Percentiles rank a stretch among this genome's conserved stretches.
These are phyloP conservation scores for Epistrophella euchroma DNA, from an alignment of 2,888 invertebrate species.

Conservation along the genomic window DNA sequence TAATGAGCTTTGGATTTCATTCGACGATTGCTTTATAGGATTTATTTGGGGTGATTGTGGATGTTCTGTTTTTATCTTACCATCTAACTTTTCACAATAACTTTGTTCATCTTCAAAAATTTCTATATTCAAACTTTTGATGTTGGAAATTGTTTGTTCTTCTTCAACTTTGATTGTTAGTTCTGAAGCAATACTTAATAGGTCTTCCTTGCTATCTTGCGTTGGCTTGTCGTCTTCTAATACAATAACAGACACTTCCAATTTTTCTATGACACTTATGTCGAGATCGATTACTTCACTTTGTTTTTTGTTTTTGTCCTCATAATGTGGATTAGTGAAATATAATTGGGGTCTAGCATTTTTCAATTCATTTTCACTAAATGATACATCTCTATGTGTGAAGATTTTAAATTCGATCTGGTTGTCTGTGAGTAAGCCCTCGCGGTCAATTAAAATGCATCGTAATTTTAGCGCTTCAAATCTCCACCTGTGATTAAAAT, in stretches of 20 bases:
- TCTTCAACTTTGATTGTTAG: neutral
- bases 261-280: neutral
- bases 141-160: neutral
- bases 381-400: conserved; percentile 79
- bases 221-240: conserved; percentile 14
- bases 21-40: conserved; percentile 4
- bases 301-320: neutral
- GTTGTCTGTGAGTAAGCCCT: conserved; percentile 81
- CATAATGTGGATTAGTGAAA: neutral
- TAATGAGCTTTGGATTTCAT: neutral
- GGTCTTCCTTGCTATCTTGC: conserved; percentile 4
- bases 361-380: conserved; percentile 78
- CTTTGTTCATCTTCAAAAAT: conserved; percentile 15
- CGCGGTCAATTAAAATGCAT: conserved; percentile 82
- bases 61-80: conserved; percentile 4
- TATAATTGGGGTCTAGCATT: conserved; percentile 79
- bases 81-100: neutral
- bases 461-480: conserved; percentile 83
- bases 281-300: neutral
- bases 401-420: conserved; percentile 80
- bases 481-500: conserved; percentile 80
- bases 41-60: neutral
- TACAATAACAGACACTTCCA: neutral
- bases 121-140: neutral
- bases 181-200: conserved; percentile 2